Base-by-base conservation (phyloP, 1,140 invertebrate species). In the Ips nitidus region DNA sequence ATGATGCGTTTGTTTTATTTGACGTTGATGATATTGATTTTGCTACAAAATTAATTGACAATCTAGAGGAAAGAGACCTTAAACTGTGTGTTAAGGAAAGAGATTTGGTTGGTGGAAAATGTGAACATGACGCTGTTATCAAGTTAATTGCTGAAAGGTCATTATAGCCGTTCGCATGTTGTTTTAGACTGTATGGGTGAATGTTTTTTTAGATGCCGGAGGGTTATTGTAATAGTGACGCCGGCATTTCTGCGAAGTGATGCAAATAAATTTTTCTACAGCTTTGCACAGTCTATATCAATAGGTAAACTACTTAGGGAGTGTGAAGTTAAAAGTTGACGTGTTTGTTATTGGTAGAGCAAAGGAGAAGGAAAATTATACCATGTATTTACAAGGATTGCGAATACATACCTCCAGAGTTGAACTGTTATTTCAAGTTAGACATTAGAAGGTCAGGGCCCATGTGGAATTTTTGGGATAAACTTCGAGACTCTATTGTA, bases 1-100 rank as follows among this genome's bases (percentile, higher is more conserved):
- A 91, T 74, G 87, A 91, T 82, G 90, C 89, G 3, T 90, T 89
- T 76, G 81, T 91, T 42, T 76, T 91, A n/a, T 91, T 84, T 77
- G 85, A 86, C n/a, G 86, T 90, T 68, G 86, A 88, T 66, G 89
- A 91, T 80, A 76, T 80, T 22, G 79, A 85, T 41, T 89, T 89
- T 83, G 89, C 85, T 1, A 82, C 79, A 1, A 78, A 87, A 74
- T 80, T 90, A 47, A 80, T 90, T 50, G 78, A 84, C n/a, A 84
- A 81, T 74, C 80, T 91, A 75, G 89, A 90, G 79, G 78, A 86
- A 56, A 41, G 50, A 39, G 82, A 84, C 61, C 80, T 90, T 52
- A 89, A 87, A 81, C 78, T 91, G 6, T 91, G 89, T 74, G 79
- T 87, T 8, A 89, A 87, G 79, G 87, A 91, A 66, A 80, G 89